Evolutionary conservation across 1,140 invertebrate genomes (phyloP).

Genomic region (Drosophila nigromelanica): DNA sequence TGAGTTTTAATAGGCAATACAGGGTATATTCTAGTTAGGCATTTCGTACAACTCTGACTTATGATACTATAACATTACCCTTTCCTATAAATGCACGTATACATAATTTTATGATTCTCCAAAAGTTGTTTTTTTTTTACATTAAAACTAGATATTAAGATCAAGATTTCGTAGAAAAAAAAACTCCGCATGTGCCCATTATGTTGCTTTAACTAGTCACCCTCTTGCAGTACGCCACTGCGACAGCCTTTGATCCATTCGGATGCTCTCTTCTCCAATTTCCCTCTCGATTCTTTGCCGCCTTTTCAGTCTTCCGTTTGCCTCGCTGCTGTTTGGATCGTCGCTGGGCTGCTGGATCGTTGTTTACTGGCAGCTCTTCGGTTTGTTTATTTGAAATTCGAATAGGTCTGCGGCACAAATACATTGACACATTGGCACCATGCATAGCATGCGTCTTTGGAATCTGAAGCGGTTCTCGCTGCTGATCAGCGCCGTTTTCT

Average conservation of each 20-base stretch:
- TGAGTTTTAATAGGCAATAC: too few species aligned
- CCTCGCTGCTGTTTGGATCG: slow-evolving; percentile 28
- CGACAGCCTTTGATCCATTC: slow-evolving; percentile 16
- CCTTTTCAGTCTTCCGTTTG: slow-evolving; percentile 29
- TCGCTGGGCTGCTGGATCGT: slow-evolving; percentile 13
- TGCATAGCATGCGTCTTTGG: slow-evolving; percentile 62
- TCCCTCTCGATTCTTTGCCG: slow-evolving; percentile 11
- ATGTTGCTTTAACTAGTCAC: too few species aligned
- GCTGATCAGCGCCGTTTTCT: slow-evolving; percentile 37
- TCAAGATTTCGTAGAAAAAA: too few species aligned
- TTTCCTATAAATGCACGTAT: too few species aligned
- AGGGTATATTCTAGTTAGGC: too few species aligned
- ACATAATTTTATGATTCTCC: too few species aligned
- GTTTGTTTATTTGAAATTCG: slow-evolving; percentile 72
- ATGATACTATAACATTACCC: too few species aligned
- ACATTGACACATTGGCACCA: slow-evolving; percentile 36
- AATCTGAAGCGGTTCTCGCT: slow-evolving; percentile 69
- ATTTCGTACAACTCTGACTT: too few species aligned
- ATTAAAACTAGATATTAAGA: too few species aligned
- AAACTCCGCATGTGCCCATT: too few species aligned
- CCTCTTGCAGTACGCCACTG: slow-evolving; percentile 17
- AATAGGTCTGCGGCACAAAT: slow-evolving; percentile 31
- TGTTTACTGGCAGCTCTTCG: slow-evolving; percentile 17
- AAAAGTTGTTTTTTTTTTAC: too few species aligned
- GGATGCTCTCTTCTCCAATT: slow-evolving; percentile 7